Percentiles rank a stretch among this genome's conserved stretches.
These are phyloP conservation scores for Calyptommatus sinebrachiatus DNA, from an alignment of 2,113 vertebrate genomes.

Conservation along the genomic window DNA sequence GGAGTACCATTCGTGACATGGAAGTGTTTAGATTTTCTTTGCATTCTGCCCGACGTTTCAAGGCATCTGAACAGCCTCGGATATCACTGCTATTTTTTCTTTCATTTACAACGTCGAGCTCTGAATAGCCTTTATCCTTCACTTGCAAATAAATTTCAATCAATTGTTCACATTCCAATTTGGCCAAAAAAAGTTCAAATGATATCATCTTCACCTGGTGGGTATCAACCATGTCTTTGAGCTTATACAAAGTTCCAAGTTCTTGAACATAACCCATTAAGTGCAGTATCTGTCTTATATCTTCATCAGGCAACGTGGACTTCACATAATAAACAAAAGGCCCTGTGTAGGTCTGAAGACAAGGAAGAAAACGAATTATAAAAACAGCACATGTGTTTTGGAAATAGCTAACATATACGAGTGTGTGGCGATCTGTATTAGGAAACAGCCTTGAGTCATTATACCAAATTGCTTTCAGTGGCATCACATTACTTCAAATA, in stretches of 20 bases:
- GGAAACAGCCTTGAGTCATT: background rate
- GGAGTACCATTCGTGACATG: constrained; percentile 83
- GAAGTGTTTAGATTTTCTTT: constrained; percentile 80
- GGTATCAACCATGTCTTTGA: constrained; percentile 80
- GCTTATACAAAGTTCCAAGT: constrained; percentile 77
- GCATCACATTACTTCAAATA: constrained; percentile 4
- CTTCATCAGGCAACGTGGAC: constrained; percentile 85
- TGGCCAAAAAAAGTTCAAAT: constrained; percentile 93
- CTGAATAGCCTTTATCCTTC: constrained; percentile 84
- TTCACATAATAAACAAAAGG: constrained; percentile 95
- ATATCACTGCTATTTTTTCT: constrained; percentile 81
- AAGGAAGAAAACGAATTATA: constrained; percentile 52
- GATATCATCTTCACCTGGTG: constrained; percentile 80
- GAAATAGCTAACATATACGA: background rate
- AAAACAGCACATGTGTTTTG: constrained; percentile 9
- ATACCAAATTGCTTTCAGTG: background rate
- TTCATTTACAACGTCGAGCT: constrained; percentile 85
- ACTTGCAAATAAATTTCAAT: constrained; percentile 89
- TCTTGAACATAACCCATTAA: constrained; percentile 93
- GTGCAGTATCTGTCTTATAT: constrained; percentile 84
- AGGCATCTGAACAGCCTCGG: constrained; percentile 84
- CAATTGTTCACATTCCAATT: constrained; percentile 91
- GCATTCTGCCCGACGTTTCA: constrained; percentile 82
- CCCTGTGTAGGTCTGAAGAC: constrained; percentile 91
- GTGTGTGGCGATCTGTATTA: too few species aligned